Percentiles rank a stretch among this genome's conserved stretches.
Conservation (phyloP, 1,140 invertebrate genomes). For the Fragariocoptes setiger region DNA sequence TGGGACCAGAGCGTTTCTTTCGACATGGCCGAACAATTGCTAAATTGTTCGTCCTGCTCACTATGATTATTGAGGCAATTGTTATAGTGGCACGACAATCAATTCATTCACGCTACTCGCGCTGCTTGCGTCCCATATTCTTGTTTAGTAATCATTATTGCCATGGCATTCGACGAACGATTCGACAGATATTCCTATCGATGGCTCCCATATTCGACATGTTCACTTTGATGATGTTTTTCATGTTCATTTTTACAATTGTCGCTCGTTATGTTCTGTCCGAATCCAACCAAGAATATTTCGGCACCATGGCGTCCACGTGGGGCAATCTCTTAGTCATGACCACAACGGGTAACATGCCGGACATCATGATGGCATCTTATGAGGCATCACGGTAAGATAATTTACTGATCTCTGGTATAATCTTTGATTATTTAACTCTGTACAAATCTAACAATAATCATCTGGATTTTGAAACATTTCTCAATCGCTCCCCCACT, state of each 20-base stretch:
- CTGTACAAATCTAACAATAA: too few species aligned
- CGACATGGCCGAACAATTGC: slow-evolving; percentile 49
- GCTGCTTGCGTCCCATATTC: slow-evolving; percentile 59
- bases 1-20: slow-evolving; percentile 44
- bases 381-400: too few species aligned
- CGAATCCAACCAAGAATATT: slow-evolving; percentile 22
- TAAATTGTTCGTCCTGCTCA: slow-evolving; percentile 39
- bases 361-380: slow-evolving; percentile 73
- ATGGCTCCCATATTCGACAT: slow-evolving; percentile 62
- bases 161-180: slow-evolving; percentile 24
- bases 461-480: too few species aligned
- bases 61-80: slow-evolving; percentile 54
- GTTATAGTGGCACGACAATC: slow-evolving; percentile 44
- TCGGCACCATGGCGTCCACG: slow-evolving; percentile 21
- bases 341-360: slow-evolving; percentile 61
- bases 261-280: slow-evolving; percentile 48
- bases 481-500: too few species aligned
- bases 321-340: slow-evolving; percentile 66
- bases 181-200: slow-evolving; percentile 32
- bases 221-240: slow-evolving; percentile 48
- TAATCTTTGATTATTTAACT: too few species aligned
- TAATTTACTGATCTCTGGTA: too few species aligned
- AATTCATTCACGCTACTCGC: slow-evolving; percentile 51
- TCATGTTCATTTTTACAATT: slow-evolving; percentile 48
- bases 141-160: slow-evolving; percentile 54